Conservation (phyloP, 2,888 invertebrate genomes). For the Cheilosia urbana region DNA sequence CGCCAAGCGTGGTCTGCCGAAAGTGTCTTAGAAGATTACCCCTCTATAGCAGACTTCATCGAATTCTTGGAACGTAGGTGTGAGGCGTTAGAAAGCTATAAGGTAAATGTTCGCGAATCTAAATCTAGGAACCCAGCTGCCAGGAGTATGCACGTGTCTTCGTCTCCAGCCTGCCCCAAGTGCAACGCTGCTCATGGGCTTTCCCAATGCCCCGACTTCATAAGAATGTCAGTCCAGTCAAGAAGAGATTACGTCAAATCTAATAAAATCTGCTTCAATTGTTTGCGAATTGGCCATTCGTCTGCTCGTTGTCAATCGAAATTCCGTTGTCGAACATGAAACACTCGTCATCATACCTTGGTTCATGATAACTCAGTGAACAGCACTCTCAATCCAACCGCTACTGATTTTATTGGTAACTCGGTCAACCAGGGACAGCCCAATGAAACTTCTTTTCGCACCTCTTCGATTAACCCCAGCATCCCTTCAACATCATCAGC, state of each 20-base stretch:
- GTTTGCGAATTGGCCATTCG: background rate
- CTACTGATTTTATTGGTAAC: background rate
- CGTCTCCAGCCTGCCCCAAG: background rate
- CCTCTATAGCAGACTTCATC: slow-evolving; percentile 20
- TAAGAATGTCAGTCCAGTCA: background rate
- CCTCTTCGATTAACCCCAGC: background rate
- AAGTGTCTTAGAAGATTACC: slow-evolving; percentile 19
- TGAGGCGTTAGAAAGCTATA: slow-evolving; percentile 36
- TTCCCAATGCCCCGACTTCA: background rate
- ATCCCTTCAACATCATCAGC: background rate
- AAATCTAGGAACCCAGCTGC: background rate
- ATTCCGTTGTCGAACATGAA: background rate
- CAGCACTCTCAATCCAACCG: background rate
- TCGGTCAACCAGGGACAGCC: background rate
- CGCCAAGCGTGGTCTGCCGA: slow-evolving; percentile 20
- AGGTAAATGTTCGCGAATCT: background rate
- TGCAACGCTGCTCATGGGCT: slow-evolving; percentile 1
- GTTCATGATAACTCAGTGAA: background rate
- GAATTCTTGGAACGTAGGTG: slow-evolving; percentile 29
- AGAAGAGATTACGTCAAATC: slow-evolving; percentile 7
- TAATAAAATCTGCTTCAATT: slow-evolving; percentile 24
- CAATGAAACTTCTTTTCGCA: background rate
- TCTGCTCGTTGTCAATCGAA: background rate
- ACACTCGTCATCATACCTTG: background rate
- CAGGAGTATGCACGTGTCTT: slow-evolving; percentile 11